phyloP scores from a whole-genome alignment of 2,797 vertebrate genomes.

The Anomalospiza imberbis region DNA sequence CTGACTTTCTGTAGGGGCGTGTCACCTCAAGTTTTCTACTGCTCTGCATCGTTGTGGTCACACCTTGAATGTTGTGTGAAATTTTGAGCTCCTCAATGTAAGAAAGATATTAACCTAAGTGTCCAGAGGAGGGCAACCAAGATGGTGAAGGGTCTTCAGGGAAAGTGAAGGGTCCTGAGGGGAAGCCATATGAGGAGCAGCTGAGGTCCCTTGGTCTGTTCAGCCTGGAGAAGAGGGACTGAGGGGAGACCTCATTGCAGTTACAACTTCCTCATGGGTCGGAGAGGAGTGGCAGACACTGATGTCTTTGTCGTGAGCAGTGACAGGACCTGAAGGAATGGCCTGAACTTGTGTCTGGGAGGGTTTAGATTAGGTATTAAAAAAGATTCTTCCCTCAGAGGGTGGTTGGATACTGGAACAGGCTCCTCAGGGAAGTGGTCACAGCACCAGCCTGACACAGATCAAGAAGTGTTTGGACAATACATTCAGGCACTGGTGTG shows the following conservation, averaged over 20 bases:
- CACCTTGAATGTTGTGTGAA: not conserved
- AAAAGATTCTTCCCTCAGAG: not conserved
- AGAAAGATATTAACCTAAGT: not conserved
- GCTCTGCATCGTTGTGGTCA: not conserved
- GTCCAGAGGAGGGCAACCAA: not conserved
- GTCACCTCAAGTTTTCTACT: not conserved
- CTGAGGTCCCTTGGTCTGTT: not conserved
- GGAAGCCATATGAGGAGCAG: accelerated
- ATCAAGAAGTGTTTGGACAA: not conserved
- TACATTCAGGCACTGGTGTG: not conserved
- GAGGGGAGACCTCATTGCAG: not conserved
- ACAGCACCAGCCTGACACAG: not conserved
- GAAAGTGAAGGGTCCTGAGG: not conserved
- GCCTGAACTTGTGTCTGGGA: not conserved
- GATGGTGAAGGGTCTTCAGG: not conserved
- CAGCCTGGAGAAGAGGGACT: not conserved
- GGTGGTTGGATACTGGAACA: not conserved
- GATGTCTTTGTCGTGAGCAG: not conserved
- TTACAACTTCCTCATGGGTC: not conserved
- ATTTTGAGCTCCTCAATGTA: not conserved
- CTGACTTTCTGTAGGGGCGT: not conserved
- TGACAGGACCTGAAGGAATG: not conserved
- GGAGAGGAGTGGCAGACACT: not conserved
- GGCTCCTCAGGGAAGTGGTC: not conserved
- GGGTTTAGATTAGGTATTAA: not conserved